Conservation (phyloP, 2,113 vertebrate genomes). For the human region DNA sequence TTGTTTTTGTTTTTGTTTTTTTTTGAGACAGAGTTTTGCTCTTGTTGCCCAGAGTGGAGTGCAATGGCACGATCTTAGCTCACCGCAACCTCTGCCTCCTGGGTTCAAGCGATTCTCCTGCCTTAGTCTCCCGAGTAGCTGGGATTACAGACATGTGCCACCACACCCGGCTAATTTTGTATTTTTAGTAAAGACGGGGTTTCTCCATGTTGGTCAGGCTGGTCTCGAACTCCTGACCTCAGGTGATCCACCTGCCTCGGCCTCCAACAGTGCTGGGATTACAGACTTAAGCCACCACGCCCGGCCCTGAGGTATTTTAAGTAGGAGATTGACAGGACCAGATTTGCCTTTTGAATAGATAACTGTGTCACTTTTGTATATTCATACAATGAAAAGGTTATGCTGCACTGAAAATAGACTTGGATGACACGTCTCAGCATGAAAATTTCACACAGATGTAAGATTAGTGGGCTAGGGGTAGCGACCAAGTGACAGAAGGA, state of each 20-base stretch:
- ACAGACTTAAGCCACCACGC: neutral
- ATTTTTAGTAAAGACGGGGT: neutral
- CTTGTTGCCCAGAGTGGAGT: neutral
- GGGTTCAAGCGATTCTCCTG: neutral
- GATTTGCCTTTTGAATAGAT: slow-evolving; percentile 22
- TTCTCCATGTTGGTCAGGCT: neutral
- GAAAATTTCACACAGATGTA: neutral
- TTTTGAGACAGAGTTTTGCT: neutral
- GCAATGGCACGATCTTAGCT: neutral
- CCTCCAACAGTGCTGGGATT: neutral
- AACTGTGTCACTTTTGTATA: neutral
- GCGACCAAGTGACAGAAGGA: neutral
- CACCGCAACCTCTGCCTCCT: neutral
- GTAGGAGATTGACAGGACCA: neutral
- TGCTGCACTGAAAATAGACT: neutral
- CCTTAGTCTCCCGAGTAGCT: neutral
- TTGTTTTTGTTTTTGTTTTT: neutral
- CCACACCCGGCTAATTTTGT: neutral
- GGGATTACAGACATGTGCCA: neutral
- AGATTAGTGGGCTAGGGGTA: neutral
- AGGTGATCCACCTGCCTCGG: neutral
- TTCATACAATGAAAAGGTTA: neutral
- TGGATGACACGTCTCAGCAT: neutral
- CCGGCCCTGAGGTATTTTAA: neutral
- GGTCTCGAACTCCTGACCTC: neutral